A percentile compares a stretch with the other conserved stretches of the same genome.
Evolutionary conservation across 1,140 invertebrate genomes (phyloP).

Genomic region (Cotesia chilonis): DNA sequence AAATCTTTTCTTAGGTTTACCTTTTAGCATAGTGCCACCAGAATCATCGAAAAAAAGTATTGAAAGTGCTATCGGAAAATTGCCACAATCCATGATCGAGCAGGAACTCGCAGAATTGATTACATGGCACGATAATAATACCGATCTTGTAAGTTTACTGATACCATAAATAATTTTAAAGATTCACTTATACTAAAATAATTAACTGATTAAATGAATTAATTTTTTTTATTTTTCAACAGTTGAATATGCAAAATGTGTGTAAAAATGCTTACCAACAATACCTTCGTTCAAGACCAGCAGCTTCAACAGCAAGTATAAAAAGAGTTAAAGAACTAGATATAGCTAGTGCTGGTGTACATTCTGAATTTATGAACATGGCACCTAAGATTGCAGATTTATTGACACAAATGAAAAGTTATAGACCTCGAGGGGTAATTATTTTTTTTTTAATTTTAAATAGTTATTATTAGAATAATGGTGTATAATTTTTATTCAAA

Average conservation of each 20-base stretch:
- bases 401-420: slow-evolving; percentile 82
- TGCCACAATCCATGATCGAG: slow-evolving; percentile 86
- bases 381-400: slow-evolving; percentile 63
- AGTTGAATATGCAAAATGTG: slow-evolving; percentile 80
- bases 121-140: slow-evolving; percentile 75
- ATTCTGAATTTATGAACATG: slow-evolving; percentile 53
- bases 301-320: slow-evolving; percentile 88
- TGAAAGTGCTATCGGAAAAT: slow-evolving; percentile 74
- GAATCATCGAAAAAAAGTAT: slow-evolving; percentile 60
- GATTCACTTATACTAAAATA: not conserved
- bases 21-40: slow-evolving; percentile 71
- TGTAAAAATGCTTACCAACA: slow-evolving; percentile 90
- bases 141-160: slow-evolving; percentile 75
- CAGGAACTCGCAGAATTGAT: slow-evolving; percentile 83
- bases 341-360: slow-evolving; percentile 65
- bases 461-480: not conserved
- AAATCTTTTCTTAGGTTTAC: slow-evolving; percentile 89
- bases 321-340: slow-evolving; percentile 79
- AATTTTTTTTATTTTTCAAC: slow-evolving; percentile 35
- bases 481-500: slow-evolving; percentile 28
- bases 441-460: slow-evolving; percentile 16
- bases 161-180: not conserved
- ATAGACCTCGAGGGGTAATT: slow-evolving; percentile 83
- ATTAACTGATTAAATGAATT: not conserved
- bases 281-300: slow-evolving; percentile 85